Evolutionary conservation across 1,140 invertebrate species (phyloP).

Genomic region (Polypedilum pembai): DNA sequence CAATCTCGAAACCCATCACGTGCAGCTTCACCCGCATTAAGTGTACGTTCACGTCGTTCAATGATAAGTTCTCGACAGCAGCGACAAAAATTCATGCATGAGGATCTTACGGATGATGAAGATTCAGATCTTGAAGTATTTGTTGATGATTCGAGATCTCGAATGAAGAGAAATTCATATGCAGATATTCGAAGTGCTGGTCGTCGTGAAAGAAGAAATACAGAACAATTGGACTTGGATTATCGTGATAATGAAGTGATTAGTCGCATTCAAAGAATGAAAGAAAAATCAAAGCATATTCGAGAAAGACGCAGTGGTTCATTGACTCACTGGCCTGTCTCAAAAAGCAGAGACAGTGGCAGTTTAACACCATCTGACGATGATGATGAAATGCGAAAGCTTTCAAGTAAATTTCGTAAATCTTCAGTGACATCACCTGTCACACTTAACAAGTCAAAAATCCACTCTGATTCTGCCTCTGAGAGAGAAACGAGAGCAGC

Average conservation of each 20-base stretch:
- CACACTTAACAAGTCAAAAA: neutral
- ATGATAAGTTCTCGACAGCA: conserved; percentile 42
- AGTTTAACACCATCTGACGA: conserved; percentile 14
- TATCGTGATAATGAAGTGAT: conserved; percentile 23
- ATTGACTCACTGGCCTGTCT: neutral
- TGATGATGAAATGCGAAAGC: neutral
- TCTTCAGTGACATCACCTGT: neutral
- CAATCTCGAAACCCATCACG: conserved; percentile 49
- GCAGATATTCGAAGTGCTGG: neutral
- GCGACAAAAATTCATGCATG: conserved; percentile 44
- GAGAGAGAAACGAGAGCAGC: conserved; percentile 31
- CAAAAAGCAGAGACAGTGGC: neutral
- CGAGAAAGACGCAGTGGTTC: conserved; percentile 5
- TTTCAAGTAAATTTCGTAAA: neutral
- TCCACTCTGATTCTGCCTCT: conserved; percentile 29
- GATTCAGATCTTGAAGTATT: conserved; percentile 48
- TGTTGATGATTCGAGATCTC: conserved; percentile 45
- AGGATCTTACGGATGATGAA: conserved; percentile 48
- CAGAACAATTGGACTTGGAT: conserved; percentile 13
- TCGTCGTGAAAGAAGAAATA: neutral
- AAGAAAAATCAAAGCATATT: conserved; percentile 22
- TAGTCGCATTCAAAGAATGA: conserved; percentile 8
- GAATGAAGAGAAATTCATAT: neutral
- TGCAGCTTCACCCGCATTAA: conserved; percentile 59
- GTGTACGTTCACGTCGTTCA: conserved; percentile 58